Percentiles rank a stretch among this genome's conserved stretches.
phyloP scores from a whole-genome alignment of 2,888 invertebrate genomes.

The Carabus problematicus region DNA sequence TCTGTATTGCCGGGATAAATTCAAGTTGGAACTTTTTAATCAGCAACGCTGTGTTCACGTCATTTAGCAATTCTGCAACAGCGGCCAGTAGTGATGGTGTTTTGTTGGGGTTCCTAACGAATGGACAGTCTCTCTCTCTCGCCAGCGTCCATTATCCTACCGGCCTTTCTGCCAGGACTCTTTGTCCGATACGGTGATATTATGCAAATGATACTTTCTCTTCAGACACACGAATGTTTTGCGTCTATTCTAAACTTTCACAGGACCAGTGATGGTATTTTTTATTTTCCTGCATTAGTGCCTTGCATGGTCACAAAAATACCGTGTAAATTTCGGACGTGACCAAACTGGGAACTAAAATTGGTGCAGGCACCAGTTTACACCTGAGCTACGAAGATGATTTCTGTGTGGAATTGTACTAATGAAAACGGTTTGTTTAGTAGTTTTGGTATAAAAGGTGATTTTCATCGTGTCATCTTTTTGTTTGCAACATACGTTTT shows the following conservation, averaged over 20 bases:
- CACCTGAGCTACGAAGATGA: too few species aligned
- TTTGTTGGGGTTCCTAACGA: background rate
- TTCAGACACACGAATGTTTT: constrained; percentile 10
- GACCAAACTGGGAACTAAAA: background rate
- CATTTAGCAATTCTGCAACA: background rate
- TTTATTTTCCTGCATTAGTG: too few species aligned
- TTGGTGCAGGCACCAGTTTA: background rate
- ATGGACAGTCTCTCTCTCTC: background rate
- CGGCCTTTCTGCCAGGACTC: background rate
- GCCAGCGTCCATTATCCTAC: background rate
- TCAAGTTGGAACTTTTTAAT: background rate
- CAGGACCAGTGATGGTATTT: background rate
- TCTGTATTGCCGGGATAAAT: background rate
- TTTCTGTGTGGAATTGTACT: too few species aligned
- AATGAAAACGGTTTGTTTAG: too few species aligned
- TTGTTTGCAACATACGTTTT: too few species aligned
- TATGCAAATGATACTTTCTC: constrained; percentile 21
- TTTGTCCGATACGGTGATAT: background rate
- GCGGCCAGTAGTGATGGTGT: background rate
- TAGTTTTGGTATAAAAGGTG: too few species aligned
- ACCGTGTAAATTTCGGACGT: background rate
- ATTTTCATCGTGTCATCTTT: too few species aligned
- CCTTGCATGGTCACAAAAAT: background rate
- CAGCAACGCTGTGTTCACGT: constrained; percentile 3
- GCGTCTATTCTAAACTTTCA: background rate